Base-by-base conservation (phyloP, 2,113 vertebrate genomes). In the Microtus montanus region DNA sequence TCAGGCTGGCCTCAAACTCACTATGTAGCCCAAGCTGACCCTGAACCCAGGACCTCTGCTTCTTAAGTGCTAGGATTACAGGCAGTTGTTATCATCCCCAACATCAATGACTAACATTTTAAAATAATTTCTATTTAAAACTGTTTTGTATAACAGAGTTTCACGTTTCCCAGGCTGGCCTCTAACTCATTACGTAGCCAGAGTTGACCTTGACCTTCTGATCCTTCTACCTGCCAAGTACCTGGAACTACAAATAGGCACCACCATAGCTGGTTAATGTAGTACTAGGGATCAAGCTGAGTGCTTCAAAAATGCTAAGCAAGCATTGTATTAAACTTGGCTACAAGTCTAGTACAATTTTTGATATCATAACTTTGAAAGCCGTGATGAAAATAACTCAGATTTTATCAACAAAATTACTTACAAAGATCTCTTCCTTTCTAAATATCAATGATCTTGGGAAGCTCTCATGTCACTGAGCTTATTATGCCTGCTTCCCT, bases 331-430 rank as follows among this genome's bases (percentile, higher is more conserved):
- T 52, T 71, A 87, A 64, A 54, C 49, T 41, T 54, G 71, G 14
- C n/a, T 73, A 41, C 24, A 88, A 41, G 35, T 30, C n/a, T 24
- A 88, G n/a, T 41, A 26, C 22, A 86, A 92, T 84, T 97, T 95
- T 75, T 92, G 44, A 28, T 68, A 93, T 49, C 77, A n/a, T 91
- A 80, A 90, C n/a, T 79, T 87, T 73, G 91, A 49, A 97, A 78
- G 3, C 9, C 20, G 87, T n/a, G 80, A 87, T 70, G 41, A 96
- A 95, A 87, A 92, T 93, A 70, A 91, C 66, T 94, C 95, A 84
- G 35, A 93, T 79, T 94, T 97, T 87, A 93, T 87, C 24, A 91
- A 94, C 12, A 97, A 49, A 74, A 94, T 92, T 88, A 93, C 74
- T 88, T 47, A 82, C 49, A 90, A 79, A 92, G n/a, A 17, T 87